phyloP scores from a whole-genome alignment of 2,797 vertebrate genomes.

The Synaphobranchus kaupii region DNA sequence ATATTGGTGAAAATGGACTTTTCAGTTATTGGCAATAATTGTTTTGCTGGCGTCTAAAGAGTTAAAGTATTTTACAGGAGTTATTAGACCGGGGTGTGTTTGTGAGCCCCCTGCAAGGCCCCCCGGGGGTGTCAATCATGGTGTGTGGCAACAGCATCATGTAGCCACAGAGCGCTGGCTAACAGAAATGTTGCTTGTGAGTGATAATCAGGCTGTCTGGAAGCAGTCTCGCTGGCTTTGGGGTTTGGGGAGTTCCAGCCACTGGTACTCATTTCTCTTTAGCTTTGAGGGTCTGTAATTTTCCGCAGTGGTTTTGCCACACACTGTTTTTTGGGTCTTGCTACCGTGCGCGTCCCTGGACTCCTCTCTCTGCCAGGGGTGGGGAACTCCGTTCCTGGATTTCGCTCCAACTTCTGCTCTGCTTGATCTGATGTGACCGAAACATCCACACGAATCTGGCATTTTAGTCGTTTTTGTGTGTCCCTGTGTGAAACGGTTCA shows the following conservation, averaged over 20 bases:
- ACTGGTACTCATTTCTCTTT: neutral
- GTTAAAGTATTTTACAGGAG: neutral
- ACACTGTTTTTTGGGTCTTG: too few species aligned
- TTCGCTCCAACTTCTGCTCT: neutral
- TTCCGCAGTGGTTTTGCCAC: neutral
- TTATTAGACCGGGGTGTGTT: neutral
- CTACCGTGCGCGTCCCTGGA: neutral
- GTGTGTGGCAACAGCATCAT: neutral
- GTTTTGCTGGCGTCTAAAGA: neutral
- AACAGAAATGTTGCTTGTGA: neutral
- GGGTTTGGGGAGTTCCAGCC: neutral
- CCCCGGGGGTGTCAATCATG: neutral
- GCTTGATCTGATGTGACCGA: too few species aligned
- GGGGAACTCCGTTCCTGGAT: neutral
- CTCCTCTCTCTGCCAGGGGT: neutral
- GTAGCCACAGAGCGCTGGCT: neutral
- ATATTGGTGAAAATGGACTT: neutral
- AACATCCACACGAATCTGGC: too few species aligned
- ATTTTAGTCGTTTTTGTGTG: too few species aligned
- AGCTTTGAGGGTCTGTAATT: neutral
- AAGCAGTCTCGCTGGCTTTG: neutral
- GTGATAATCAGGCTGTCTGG: neutral
- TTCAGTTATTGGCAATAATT: neutral
- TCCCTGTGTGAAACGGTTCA: too few species aligned
- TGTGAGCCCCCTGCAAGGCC: neutral